These are phyloP conservation scores for Urocitellus parryii DNA, from an alignment of 2,113 vertebrate species.

Conservation along the genomic window DNA sequence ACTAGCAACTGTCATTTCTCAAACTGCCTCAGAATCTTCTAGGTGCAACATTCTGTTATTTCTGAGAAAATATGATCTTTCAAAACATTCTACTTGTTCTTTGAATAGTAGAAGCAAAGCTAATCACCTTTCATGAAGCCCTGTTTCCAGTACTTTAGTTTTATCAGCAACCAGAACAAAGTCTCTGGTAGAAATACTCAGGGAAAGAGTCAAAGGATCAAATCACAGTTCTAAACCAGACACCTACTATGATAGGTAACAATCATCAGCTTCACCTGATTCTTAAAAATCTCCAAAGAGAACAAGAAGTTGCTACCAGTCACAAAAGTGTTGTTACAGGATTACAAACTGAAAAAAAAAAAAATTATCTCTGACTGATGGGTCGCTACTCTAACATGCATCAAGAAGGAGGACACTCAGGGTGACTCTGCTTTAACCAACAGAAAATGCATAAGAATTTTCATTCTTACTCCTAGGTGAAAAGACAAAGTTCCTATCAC, in stretches of 20 bases:
- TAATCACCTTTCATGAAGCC: constrained; percentile 50
- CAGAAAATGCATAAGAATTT: constrained; percentile 42
- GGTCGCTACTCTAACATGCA: background rate
- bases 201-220: background rate
- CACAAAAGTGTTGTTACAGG: background rate
- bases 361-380: background rate
- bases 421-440: background rate
- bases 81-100: constrained; percentile 75
- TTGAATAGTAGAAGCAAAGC: constrained; percentile 69
- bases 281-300: background rate
- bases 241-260: background rate
- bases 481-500: background rate
- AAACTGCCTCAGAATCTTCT: constrained; percentile 77
- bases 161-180: constrained; percentile 1
- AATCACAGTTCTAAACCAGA: background rate
- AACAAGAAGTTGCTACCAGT: background rate
- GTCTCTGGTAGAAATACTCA: constrained; percentile 5
- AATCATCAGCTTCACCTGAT: background rate
- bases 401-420: background rate
- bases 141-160: background rate
- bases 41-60: constrained; percentile 66
- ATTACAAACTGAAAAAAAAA: constrained; percentile 34
- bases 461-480: background rate
- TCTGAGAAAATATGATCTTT: constrained; percentile 61
- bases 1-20: constrained; percentile 74